Base-by-base conservation (phyloP, 2,113 vertebrate genomes). In the Fregata magnificens region DNA sequence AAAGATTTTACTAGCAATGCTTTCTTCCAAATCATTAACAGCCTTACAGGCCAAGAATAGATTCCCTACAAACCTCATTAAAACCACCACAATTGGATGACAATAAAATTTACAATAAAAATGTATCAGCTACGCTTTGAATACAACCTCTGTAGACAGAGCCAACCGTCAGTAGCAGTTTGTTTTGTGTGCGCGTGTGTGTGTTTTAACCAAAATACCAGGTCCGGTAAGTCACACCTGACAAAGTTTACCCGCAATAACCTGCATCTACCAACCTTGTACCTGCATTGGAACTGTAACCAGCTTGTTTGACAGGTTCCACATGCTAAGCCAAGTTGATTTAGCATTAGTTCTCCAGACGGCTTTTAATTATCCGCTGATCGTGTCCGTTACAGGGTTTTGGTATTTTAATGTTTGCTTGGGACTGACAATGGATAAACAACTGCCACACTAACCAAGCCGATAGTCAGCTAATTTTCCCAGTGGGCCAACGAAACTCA, bases 121-220 rank as follows among this genome's bases (percentile, higher is more conserved):
- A 13, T 1, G 0, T 5, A 40, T 11, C 3, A 3, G 40, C 28
- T 72, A 14, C 6, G 0, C 53, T 65, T 11, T 34, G 58, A 32
- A 63, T 2, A 38, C 15, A 52, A 7, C 8, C 47, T 11, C 55
- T 38, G 19, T 2, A 25, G 25, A 26, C 6, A 89, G 55, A 70
- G 8, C 10, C 31, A 40, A 11, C 53, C 16, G 1, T 2, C 31
- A 17, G 38, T 5, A 62, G 36, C 5, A 4, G 16, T 25, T 31
- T n/a, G 22, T 2, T 38, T 7, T 18, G 9, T 14, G 24, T 59
- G 20, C 2, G 31, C 26, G 24, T 4, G 20, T 6, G 8, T 9
- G 45, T 20, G 25, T 26, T 55, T 56, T 36, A 87, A 61, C 5
- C 2, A 1, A 38, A 32, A 9, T 3, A 15, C 28, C 1, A 2